Conservation (phyloP, 2,113 vertebrate species). For the Hirundichthys speculiger region DNA sequence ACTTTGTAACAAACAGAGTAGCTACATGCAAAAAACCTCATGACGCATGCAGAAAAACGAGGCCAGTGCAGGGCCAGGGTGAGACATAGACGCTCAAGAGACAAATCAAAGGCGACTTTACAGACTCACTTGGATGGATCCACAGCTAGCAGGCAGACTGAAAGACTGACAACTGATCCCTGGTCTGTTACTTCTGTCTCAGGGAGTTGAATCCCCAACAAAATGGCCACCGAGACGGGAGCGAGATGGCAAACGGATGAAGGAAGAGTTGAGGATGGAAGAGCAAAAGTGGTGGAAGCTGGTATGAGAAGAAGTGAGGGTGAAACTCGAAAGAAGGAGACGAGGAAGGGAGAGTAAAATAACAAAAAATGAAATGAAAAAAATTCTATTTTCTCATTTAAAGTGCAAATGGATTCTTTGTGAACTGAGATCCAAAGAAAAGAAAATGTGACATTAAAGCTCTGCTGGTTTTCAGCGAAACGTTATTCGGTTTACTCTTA, state of each 20-base stretch:
- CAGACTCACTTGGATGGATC: constrained; percentile 20
- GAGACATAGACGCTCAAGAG: constrained; percentile 6
- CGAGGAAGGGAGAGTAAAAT: background rate
- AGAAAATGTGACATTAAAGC: too few species aligned
- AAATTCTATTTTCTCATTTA: too few species aligned
- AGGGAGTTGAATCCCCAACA: constrained; percentile 11
- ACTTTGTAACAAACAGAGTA: constrained; percentile 17
- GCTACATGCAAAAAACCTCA: constrained; percentile 24
- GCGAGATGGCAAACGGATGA: constrained; percentile 7
- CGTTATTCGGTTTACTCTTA: background rate
- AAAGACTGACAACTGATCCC: constrained; percentile 44
- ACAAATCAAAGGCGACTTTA: constrained; percentile 17
- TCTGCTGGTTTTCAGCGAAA: constrained; percentile 8
- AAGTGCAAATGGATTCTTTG: too few species aligned
- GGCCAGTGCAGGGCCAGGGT: constrained; percentile 2
- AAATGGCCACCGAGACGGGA: constrained; percentile 2
- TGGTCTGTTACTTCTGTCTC: constrained; percentile 30
- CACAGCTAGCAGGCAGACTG: constrained; percentile 23
- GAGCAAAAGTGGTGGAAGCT: constrained; percentile 17
- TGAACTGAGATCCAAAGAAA: too few species aligned
- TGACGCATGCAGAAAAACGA: background rate
- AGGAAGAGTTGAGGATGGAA: constrained; percentile 26
- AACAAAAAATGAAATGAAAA: too few species aligned
- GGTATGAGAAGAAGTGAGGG: background rate
- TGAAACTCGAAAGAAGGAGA: constrained; percentile 1